A percentile compares a stretch with the other conserved stretches of the same genome.
Conservation (phyloP, 2,113 vertebrate genomes). For the Eulemur macaco region DNA sequence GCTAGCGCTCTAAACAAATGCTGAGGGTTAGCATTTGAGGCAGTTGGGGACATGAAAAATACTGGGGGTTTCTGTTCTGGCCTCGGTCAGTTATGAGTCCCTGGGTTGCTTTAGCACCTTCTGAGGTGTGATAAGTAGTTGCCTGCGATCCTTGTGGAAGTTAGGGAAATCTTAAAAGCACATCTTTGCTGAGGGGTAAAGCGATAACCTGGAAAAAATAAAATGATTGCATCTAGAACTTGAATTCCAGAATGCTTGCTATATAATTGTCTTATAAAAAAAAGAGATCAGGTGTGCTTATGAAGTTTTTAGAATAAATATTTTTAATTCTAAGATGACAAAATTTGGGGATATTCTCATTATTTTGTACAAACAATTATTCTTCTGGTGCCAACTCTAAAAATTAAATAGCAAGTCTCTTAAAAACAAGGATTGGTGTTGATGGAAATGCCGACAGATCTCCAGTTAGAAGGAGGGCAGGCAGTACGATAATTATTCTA, state of each 20-base stretch:
- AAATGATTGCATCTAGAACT: background rate
- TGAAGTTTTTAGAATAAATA: slow-evolving; percentile 26
- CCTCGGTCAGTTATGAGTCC: background rate
- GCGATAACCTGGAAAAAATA: background rate
- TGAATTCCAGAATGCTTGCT: slow-evolving; percentile 12
- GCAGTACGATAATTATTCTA: slow-evolving; percentile 85
- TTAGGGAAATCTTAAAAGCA: background rate
- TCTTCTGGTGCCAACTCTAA: slow-evolving; percentile 75
- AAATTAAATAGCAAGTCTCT: slow-evolving; percentile 75
- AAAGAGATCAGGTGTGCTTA: background rate
- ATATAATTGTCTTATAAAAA: slow-evolving; percentile 27
- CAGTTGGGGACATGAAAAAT: accelerated
- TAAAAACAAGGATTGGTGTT: slow-evolving; percentile 75
- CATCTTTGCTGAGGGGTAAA: background rate
- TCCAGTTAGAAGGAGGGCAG: slow-evolving; percentile 78
- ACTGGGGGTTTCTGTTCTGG: background rate
- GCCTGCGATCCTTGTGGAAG: background rate
- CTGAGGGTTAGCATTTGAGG: background rate
- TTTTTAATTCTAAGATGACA: slow-evolving; percentile 60
- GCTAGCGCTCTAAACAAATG: background rate
- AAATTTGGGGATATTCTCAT: slow-evolving; percentile 51
- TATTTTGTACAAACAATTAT: slow-evolving; percentile 75
- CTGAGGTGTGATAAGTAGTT: background rate
- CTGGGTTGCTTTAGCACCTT: background rate
- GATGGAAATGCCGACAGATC: slow-evolving; percentile 80